Evolutionary conservation across 1,140 invertebrate genomes (phyloP).

Genomic region (Tetramorium parvispinum): DNA sequence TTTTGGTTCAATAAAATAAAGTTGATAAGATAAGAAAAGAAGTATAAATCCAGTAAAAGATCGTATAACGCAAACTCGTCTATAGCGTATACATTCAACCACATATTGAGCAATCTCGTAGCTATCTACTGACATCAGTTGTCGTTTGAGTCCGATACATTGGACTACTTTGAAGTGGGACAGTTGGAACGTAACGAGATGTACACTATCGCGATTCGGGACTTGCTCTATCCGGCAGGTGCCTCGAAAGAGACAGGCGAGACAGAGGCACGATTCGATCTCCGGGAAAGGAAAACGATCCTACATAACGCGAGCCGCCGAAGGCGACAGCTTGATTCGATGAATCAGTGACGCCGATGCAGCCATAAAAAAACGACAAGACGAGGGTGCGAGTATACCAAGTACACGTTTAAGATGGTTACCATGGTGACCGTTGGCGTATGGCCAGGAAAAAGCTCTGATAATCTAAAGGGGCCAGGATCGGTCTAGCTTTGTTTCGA

Average conservation of each 20-base stretch:
- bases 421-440: slow-evolving; percentile 81
- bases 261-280: not conserved
- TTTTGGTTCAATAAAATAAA: not conserved
- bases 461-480: slow-evolving; percentile 78
- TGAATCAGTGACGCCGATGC: slow-evolving; percentile 74
- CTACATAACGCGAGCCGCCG: slow-evolving; percentile 1
- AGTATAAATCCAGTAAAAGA: not conserved
- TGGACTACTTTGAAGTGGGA: slow-evolving; percentile 18
- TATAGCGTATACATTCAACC: not conserved
- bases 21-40: not conserved
- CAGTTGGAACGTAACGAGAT: slow-evolving; percentile 38
- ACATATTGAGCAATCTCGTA: slow-evolving; percentile 39
- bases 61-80: not conserved
- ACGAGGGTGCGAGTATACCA: slow-evolving; percentile 43
- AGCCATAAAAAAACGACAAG: slow-evolving; percentile 69
- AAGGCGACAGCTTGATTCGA: slow-evolving; percentile 64
- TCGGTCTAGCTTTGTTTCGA: slow-evolving; percentile 77
- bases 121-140: slow-evolving; percentile 6
- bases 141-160: slow-evolving; percentile 13
- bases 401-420: slow-evolving; percentile 80
- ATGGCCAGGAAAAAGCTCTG: slow-evolving; percentile 79
- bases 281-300: not conserved
- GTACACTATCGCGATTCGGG: slow-evolving; percentile 41
- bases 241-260: not conserved
- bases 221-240: slow-evolving; percentile 3